Conservation (phyloP, 1,140 invertebrate genomes). For the Lordiphosa stackelbergi region DNA sequence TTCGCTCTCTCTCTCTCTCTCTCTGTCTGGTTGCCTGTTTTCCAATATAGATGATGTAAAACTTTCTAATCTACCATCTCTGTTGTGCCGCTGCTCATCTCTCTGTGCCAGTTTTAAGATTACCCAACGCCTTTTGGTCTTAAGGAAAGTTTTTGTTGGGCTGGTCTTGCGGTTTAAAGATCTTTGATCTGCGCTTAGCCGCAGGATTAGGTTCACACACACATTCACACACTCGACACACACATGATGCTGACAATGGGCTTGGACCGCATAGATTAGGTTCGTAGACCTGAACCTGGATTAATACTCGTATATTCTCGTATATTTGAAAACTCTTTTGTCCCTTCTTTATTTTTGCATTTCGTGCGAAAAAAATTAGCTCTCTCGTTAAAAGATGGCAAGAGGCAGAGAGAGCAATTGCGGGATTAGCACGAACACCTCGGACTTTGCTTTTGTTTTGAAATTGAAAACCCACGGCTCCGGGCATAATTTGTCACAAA, state of each 20-base stretch:
- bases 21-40: not conserved
- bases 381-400: slow-evolving; percentile 14
- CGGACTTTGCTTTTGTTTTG: slow-evolving; percentile 45
- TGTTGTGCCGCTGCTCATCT: not conserved
- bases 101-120: not conserved
- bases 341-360: slow-evolving; percentile 17
- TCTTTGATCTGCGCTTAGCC: slow-evolving; percentile 72
- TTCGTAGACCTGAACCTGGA: slow-evolving; percentile 36
- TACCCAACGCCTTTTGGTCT: slow-evolving; percentile 10
- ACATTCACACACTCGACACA: slow-evolving; percentile 18
- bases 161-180: slow-evolving; percentile 64
- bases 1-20: not conserved
- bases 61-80: slow-evolving; percentile 10
- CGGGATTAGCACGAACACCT: slow-evolving; percentile 66
- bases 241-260: slow-evolving; percentile 11
- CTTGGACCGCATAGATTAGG: slow-evolving; percentile 5
- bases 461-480: slow-evolving; percentile 42
- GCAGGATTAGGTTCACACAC: slow-evolving; percentile 65
- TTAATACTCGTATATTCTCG: slow-evolving; percentile 44
- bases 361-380: slow-evolving; percentile 67
- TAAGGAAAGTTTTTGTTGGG: slow-evolving; percentile 16
- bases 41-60: slow-evolving; percentile 3
- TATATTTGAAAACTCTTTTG: slow-evolving; percentile 43
- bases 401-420: slow-evolving; percentile 39
- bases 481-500: slow-evolving; percentile 57